Conservation (phyloP, 2,888 invertebrate species). For the Buathra laborator region DNA sequence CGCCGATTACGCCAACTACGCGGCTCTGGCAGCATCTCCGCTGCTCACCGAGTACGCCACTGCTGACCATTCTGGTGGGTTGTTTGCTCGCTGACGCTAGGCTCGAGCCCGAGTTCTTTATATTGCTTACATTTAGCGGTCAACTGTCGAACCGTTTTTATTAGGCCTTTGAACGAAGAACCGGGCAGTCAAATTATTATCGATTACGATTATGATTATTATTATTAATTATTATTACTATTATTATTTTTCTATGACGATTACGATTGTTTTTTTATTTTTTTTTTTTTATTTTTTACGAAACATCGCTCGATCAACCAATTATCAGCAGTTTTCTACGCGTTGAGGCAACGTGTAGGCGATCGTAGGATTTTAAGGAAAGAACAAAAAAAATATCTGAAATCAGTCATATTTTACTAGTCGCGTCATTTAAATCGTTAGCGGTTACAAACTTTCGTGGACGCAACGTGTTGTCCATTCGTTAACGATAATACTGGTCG, state of each 20-base stretch:
- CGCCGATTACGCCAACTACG: slow-evolving; percentile 96
- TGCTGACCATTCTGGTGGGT: slow-evolving; percentile 98
- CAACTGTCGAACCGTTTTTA: slow-evolving; percentile 39
- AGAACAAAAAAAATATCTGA: slow-evolving; percentile 76
- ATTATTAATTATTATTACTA: slow-evolving; percentile 42
- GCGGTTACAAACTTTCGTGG: slow-evolving; percentile 64
- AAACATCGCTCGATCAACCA: slow-evolving; percentile 42
- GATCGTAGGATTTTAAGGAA: slow-evolving; percentile 57
- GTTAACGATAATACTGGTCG: slow-evolving; percentile 42
- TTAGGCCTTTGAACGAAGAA: slow-evolving; percentile 58
- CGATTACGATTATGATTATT: slow-evolving; percentile 52
- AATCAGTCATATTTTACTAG: slow-evolving; percentile 84
- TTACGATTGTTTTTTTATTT: slow-evolving; percentile 56
- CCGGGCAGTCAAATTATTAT: slow-evolving; percentile 56
- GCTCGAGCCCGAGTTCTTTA: slow-evolving; percentile 82
- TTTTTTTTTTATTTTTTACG: slow-evolving; percentile 29
- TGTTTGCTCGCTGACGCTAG: slow-evolving; percentile 93
- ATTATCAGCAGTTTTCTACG: slow-evolving; percentile 37
- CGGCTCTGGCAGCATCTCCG: slow-evolving; percentile 92
- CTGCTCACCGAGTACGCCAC: slow-evolving; percentile 93
- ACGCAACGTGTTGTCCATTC: slow-evolving; percentile 19
- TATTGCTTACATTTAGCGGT: slow-evolving; percentile 65
- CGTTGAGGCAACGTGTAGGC: slow-evolving; percentile 43
- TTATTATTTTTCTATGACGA: slow-evolving; percentile 61
- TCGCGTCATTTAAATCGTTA: slow-evolving; percentile 79